Conservation (phyloP, 2,888 invertebrate species). For the Priocnemis perturbator region DNA sequence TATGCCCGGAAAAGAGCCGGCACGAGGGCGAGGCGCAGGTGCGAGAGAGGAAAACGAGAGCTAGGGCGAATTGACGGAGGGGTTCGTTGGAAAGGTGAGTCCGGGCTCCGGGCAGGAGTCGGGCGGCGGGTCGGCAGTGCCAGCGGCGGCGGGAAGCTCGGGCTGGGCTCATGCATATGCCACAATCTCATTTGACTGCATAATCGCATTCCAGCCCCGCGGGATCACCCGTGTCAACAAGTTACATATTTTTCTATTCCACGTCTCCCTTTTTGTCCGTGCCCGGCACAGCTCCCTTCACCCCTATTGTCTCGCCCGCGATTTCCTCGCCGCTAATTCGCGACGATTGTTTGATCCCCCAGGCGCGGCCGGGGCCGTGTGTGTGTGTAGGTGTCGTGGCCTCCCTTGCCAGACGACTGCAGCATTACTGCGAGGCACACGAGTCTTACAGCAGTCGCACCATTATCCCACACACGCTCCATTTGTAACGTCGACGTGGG, state of each 20-base stretch:
- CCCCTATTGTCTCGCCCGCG: constrained; percentile 35
- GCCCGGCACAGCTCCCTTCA: constrained; percentile 18
- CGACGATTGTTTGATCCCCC: constrained; percentile 45
- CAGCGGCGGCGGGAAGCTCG: constrained; percentile 40
- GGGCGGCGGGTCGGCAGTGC: constrained; percentile 22
- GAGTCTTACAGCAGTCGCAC: too few relatives aligned
- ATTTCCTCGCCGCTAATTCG: constrained; percentile 45
- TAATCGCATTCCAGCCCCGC: constrained; percentile 70
- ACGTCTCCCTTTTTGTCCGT: constrained; percentile 38
- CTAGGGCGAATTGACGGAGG: constrained; percentile 11
- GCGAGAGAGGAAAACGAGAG: background rate
- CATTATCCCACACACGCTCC: too few relatives aligned
- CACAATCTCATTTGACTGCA: constrained; percentile 75
- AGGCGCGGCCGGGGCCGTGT: background rate
- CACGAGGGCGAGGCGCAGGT: background rate
- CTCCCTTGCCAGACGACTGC: too few relatives aligned
- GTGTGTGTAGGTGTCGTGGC: too few relatives aligned
- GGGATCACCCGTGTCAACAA: constrained; percentile 73
- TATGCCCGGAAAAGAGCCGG: constrained; percentile 28
- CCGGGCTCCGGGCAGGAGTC: constrained; percentile 10
- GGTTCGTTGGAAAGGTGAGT: background rate
- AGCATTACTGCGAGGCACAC: too few relatives aligned
- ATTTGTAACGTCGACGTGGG: too few relatives aligned
- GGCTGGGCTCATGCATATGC: constrained; percentile 73
- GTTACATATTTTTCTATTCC: constrained; percentile 70